Percentiles rank a stretch among this genome's conserved stretches.
Conservation (phyloP, 2,888 invertebrate species). For the Sepioteuthis lessoniana region DNA sequence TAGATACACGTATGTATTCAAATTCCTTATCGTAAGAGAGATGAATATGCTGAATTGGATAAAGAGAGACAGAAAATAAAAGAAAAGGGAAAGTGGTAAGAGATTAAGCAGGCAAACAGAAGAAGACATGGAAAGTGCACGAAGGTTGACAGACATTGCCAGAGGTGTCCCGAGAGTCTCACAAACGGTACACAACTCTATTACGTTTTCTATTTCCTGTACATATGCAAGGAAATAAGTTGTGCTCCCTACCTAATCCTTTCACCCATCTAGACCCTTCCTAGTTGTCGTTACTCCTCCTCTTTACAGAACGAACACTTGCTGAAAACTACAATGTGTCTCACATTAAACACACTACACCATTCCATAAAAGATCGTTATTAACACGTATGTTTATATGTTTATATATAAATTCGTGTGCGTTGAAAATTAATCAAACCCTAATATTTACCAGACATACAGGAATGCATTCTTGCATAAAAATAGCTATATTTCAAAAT, state of each 20-base stretch:
- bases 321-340: not conserved
- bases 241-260: not conserved
- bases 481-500: too few relatives aligned
- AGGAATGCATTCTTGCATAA: too few relatives aligned
- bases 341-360: not conserved
- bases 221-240: conserved; percentile 44
- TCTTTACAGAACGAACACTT: not conserved
- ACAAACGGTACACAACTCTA: not conserved
- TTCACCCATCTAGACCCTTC: not conserved
- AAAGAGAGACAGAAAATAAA: not conserved
- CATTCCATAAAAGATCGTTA: not conserved
- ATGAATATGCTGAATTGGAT: not conserved
- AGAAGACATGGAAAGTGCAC: not conserved
- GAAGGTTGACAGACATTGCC: conserved; percentile 16
- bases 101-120: not conserved
- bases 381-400: too few relatives aligned
- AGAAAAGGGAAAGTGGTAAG: not conserved
- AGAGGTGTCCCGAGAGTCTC: not conserved
- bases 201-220: conserved; percentile 47
- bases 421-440: too few relatives aligned
- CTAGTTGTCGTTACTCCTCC: not conserved
- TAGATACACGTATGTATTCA: too few relatives aligned
- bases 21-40: not conserved
- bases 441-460: too few relatives aligned
- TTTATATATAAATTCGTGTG: too few relatives aligned